Evolutionary conservation across 2,797 vertebrate genomes (phyloP).

Genomic region (Peromyscus melanophrys): DNA sequence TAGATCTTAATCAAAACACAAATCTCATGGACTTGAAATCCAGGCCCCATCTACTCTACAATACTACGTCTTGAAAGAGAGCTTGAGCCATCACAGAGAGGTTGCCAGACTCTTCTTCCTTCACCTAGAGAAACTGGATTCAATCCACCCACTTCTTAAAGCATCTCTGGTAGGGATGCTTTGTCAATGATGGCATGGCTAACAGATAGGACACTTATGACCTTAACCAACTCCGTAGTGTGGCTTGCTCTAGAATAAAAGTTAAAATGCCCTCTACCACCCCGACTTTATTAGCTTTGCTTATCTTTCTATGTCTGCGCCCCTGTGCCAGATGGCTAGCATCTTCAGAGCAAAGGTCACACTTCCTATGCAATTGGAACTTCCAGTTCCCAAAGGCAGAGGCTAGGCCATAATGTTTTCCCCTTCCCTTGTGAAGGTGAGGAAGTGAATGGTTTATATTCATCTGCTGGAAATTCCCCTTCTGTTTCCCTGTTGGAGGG

Average conservation of each 20-base stretch:
- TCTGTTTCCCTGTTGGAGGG: not conserved
- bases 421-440: not conserved
- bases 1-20: not conserved
- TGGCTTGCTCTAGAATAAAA: not conserved
- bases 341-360: not conserved
- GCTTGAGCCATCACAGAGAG: not conserved
- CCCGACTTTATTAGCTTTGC: not conserved
- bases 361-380: not conserved
- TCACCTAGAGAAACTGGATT: not conserved
- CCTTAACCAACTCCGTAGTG: not conserved
- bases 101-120: not conserved
- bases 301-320: not conserved
- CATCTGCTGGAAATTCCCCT: conserved; percentile 51
- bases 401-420: not conserved
- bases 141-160: not conserved
- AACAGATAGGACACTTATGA: not conserved
- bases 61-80: not conserved
- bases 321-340: not conserved
- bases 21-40: not conserved
- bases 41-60: not conserved
- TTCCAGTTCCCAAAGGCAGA: not conserved
- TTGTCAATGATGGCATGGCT: not conserved
- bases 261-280: no score
- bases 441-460: conserved; percentile 35
- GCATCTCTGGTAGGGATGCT: not conserved